Evolutionary conservation across 1,140 invertebrate genomes (phyloP), one percentile per base, ranked within the genome.

Genomic region (Brachionus calyciflorus): DNA sequence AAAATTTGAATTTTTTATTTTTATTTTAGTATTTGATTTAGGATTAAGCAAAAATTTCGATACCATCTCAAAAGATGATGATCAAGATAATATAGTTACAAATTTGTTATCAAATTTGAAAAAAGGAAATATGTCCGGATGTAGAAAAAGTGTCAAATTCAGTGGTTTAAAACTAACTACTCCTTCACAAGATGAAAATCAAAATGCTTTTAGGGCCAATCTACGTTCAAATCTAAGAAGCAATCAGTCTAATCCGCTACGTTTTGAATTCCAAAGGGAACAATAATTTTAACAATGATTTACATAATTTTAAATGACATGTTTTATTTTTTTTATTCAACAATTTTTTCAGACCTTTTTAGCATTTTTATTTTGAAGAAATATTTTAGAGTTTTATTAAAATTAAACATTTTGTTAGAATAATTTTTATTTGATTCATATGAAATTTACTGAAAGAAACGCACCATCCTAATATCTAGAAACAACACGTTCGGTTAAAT

Each of bases 41-140:
- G 33, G 19, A 28, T 44, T 65, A 2, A 65, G 19, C 33, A 21
- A 65, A 26, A 44, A 14, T 41, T 65, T 44, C 7, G 30, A 65
- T 65, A n/a, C 12, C 21, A 46, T 21, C 21, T 7, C 17, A 14
- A 21, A 21, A 40, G 24, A 65, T 10, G 33, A 41, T 3, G 60
- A 65, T 14, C 37, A 65, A 5, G 44, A 44, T 26, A 44, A 46
- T 44, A 37, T 65, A 40, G 14, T 65, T 21, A 44, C 37, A 26
- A 65, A 44, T 65, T 65, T 65, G 12, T 17, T 65, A 6, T 65
- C 60, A 19, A 65, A 65, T 65, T 44, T 65, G 40, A 41, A 65
- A 44, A 65, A 44, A 44, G 60, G 60, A 19, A 44, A 65, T 9
- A 65, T 65, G 60, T 4, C n/a, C 12, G 41, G 37, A 12, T 19